These are phyloP conservation scores for Dolichallabes microphthalmus DNA, from an alignment of 2,113 vertebrate species.

Conservation along the genomic window DNA sequence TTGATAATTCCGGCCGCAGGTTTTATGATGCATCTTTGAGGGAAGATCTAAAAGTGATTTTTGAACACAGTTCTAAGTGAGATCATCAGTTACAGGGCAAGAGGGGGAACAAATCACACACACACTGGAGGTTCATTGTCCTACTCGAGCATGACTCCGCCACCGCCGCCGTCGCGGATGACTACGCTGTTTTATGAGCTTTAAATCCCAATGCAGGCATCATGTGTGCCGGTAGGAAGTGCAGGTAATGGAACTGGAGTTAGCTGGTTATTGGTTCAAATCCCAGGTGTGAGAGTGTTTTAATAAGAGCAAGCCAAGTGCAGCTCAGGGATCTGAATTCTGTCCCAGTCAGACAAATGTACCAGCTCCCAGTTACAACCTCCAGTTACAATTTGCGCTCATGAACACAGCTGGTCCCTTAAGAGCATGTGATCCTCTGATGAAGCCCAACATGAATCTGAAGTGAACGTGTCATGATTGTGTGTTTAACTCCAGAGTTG, in stretches of 20 bases:
- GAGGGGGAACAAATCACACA: conserved; percentile 24
- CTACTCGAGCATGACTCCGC: conserved; percentile 7
- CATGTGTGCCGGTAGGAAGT: conserved; percentile 1
- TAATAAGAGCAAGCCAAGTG: conserved; percentile 11
- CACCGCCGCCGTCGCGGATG: conserved; percentile 20
- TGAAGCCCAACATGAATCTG: not conserved
- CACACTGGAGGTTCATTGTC: conserved; percentile 23
- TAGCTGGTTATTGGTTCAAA: conserved; percentile 48
- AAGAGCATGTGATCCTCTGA: not conserved
- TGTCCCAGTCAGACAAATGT: not conserved
- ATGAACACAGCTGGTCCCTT: not conserved
- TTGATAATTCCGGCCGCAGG: conserved; percentile 37
- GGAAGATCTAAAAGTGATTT: conserved; percentile 24
- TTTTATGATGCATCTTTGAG: conserved; percentile 28
- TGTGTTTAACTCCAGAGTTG: conserved; percentile 52
- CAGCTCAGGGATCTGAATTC: conserved; percentile 5
- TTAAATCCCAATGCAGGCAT: conserved; percentile 30
- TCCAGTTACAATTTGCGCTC: not conserved
- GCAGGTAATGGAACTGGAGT: conserved; percentile 40
- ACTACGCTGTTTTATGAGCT: conserved; percentile 33
- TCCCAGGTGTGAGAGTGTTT: conserved; percentile 25
- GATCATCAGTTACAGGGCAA: not conserved
- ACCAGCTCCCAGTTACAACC: conserved; percentile 7
- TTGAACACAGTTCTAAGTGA: conserved; percentile 6
- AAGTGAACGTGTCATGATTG: not conserved